Percentiles rank a stretch among this genome's conserved stretches.
phyloP scores from a whole-genome alignment of 2,888 invertebrate species.

The Ichneumoninae sp. region DNA sequence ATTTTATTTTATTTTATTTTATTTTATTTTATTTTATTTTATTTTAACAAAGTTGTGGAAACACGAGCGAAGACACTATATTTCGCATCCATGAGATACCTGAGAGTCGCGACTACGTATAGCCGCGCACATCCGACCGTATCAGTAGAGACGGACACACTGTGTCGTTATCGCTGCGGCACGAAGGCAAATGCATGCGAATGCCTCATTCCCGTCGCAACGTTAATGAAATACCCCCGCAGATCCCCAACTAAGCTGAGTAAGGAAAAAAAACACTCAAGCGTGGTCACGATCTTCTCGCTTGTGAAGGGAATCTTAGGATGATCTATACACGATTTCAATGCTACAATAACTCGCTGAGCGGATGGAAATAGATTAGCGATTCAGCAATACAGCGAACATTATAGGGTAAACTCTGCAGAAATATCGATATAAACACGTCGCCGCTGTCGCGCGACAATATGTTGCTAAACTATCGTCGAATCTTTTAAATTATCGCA shows the following conservation, averaged over 20 bases:
- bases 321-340: not conserved
- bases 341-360: not conserved
- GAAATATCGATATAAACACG: not conserved
- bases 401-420: not conserved
- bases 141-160: constrained; percentile 64
- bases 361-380: not conserved
- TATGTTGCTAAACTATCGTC: not conserved
- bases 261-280: not conserved
- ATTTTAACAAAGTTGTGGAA: no score
- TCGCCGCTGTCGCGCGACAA: not conserved
- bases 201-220: constrained; percentile 20
- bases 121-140: constrained; percentile 62
- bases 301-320: not conserved
- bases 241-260: not conserved
- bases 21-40: not conserved
- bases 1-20: not conserved
- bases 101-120: constrained; percentile 5
- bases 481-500: not conserved
- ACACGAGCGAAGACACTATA: constrained; percentile 19
- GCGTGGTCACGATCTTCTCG: not conserved
- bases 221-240: constrained; percentile 11
- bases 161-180: constrained; percentile 57
- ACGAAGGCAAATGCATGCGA: constrained; percentile 18
- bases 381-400: not conserved
- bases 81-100: constrained; percentile 25